Conservation (phyloP, 92 coral and sea anemone species). For the Chrysogorgia sp. region DNA sequence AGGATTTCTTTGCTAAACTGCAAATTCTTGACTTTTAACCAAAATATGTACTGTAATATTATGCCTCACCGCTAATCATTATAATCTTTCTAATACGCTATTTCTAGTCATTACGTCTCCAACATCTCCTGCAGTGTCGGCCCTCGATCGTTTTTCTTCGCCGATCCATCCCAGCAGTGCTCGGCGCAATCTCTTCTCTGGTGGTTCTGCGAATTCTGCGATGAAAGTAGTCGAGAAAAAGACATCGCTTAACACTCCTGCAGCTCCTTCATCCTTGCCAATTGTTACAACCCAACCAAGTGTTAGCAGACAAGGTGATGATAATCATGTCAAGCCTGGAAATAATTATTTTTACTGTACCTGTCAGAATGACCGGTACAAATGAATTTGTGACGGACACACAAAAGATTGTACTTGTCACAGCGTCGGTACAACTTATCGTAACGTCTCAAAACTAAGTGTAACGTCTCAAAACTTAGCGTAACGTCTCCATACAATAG, state of each 20-base stretch:
- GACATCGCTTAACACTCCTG: slow-evolving; percentile 40
- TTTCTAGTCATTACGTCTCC: slow-evolving; percentile 3
- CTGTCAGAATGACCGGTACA: too few relatives aligned
- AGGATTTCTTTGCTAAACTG: too few relatives aligned
- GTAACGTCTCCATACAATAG: too few relatives aligned
- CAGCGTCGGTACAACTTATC: too few relatives aligned
- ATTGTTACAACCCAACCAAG: not conserved
- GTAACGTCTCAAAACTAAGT: too few relatives aligned
- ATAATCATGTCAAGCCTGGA: not conserved
- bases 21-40: too few relatives aligned
- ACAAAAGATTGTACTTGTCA: not conserved
- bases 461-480: too few relatives aligned
- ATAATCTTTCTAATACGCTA: too few relatives aligned
- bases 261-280: slow-evolving; percentile 15
- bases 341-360: too few relatives aligned
- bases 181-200: slow-evolving; percentile 70
- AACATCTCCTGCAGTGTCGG: slow-evolving; percentile 65
- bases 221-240: slow-evolving; percentile 13
- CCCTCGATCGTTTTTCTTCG: slow-evolving; percentile 75
- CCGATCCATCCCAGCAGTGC: slow-evolving; percentile 79
- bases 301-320: not conserved
- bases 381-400: not conserved
- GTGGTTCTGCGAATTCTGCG: slow-evolving; percentile 14
- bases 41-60: too few relatives aligned
- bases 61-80: too few relatives aligned